Conservation (phyloP, 2,113 vertebrate genomes). For the Coptodon rendalli region DNA sequence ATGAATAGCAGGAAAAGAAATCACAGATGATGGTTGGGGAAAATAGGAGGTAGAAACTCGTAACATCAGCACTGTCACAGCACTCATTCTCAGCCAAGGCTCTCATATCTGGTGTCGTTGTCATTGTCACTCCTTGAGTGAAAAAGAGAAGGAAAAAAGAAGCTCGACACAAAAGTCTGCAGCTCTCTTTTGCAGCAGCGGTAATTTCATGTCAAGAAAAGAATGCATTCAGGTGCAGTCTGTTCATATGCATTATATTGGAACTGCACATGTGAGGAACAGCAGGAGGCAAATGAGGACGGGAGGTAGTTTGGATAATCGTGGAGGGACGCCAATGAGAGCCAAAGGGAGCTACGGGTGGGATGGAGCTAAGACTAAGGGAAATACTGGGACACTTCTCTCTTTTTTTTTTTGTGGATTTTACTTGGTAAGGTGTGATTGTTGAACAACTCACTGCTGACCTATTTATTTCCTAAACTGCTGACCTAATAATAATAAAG, state of each 20-base stretch:
- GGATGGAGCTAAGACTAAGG: background rate
- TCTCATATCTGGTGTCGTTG: conserved; percentile 8
- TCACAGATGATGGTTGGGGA: conserved; percentile 7
- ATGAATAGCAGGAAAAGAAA: conserved; percentile 5
- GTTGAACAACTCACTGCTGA: background rate
- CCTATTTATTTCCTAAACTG: background rate
- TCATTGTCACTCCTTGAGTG: background rate
- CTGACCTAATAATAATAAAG: background rate
- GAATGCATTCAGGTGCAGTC: background rate
- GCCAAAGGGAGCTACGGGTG: background rate
- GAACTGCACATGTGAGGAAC: background rate
- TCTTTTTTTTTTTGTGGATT: background rate
- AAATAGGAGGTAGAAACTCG: conserved; percentile 6
- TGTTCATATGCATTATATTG: background rate
- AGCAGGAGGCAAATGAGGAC: background rate
- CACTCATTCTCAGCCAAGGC: background rate
- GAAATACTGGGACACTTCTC: background rate
- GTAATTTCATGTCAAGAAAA: background rate
- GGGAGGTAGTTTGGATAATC: background rate
- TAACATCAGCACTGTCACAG: conserved; percentile 12
- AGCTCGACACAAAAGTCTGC: background rate
- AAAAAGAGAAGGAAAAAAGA: background rate
- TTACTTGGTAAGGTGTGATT: background rate
- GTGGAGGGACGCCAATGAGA: background rate
- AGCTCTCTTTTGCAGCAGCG: background rate